A percentile compares a stretch with the other conserved stretches of the same genome.
Conservation (phyloP, 2,797 vertebrate species). For the Denticeps clupeoides region DNA sequence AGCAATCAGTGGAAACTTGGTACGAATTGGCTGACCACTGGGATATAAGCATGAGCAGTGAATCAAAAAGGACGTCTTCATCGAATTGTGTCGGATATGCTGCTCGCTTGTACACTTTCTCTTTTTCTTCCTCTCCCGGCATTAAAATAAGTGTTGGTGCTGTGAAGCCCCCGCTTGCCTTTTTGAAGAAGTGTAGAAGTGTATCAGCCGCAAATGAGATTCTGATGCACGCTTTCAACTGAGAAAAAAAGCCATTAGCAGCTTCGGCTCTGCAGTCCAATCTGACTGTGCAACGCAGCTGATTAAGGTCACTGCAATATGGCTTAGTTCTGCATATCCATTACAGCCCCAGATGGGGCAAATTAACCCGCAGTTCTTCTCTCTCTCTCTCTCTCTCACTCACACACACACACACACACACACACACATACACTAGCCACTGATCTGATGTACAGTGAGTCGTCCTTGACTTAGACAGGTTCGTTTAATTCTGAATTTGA, state of each 20-base stretch:
- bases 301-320: slow-evolving; percentile 58
- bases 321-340: slow-evolving; percentile 46
- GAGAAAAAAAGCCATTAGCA: slow-evolving; percentile 48
- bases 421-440: not conserved
- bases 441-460: no score
- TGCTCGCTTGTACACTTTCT: not conserved
- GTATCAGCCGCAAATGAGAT: slow-evolving; percentile 45
- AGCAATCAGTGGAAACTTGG: no score
- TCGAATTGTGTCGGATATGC: not conserved
- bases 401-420: not conserved
- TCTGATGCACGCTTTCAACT: slow-evolving; percentile 41
- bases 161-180: slow-evolving; percentile 39
- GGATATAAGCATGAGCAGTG: no score
- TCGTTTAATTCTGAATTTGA: slow-evolving; percentile 2
- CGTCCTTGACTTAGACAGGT: no score
- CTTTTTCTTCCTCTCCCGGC: slow-evolving; percentile 8
- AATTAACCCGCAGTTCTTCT: slow-evolving; percentile 32
- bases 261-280: slow-evolving; percentile 26
- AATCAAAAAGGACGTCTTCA: no score
- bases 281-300: slow-evolving; percentile 33
- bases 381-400: not conserved
- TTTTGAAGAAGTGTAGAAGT: slow-evolving; percentile 29
- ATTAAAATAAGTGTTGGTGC: slow-evolving; percentile 40
- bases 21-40: no score
- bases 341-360: slow-evolving; percentile 34